Conservation (phyloP, 2,797 vertebrate genomes). For the Megalops cyprinoides region DNA sequence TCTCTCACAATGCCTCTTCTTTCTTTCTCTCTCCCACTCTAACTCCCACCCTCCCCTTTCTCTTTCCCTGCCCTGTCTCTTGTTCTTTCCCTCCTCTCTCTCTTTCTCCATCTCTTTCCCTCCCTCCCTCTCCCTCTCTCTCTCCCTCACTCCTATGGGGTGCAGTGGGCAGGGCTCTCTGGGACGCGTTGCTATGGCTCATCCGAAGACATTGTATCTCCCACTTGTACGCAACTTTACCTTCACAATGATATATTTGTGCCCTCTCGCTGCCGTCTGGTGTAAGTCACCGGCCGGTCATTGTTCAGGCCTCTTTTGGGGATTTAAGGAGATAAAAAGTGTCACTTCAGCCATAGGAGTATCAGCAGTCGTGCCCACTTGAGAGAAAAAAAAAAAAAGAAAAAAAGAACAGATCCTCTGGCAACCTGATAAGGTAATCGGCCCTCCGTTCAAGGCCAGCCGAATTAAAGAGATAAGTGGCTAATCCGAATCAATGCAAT, state of each 20-base stretch:
- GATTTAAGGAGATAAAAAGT: constrained; percentile 45
- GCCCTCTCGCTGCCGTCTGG: constrained; percentile 28
- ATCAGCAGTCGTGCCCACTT: constrained; percentile 47
- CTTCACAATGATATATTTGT: not conserved
- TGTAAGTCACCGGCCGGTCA: constrained; percentile 31
- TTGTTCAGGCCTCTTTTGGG: constrained; percentile 42
- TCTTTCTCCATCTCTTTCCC: not conserved
- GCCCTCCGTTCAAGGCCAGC: constrained; percentile 47
- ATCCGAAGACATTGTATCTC: too few species aligned
- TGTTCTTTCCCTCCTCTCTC: not conserved
- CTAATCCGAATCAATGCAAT: constrained; percentile 60
- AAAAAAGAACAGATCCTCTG: constrained; percentile 33
- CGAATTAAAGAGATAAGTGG: constrained; percentile 53
- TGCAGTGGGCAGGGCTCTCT: constrained; percentile 58
- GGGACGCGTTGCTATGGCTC: constrained; percentile 45
- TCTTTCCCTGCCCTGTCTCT: not conserved
- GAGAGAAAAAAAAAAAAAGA: too few species aligned
- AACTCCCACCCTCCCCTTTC: not conserved
- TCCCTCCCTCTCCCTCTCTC: constrained; percentile 32
- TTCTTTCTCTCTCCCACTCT: not conserved
- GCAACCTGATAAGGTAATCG: constrained; percentile 47
- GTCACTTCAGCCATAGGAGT: constrained; percentile 31
- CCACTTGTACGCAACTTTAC: not conserved
- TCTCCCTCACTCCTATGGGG: constrained; percentile 54
- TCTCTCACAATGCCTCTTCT: constrained; percentile 6